phyloP scores from a whole-genome alignment of 2,888 invertebrate genomes.

The Caenorhabditis angaria region DNA sequence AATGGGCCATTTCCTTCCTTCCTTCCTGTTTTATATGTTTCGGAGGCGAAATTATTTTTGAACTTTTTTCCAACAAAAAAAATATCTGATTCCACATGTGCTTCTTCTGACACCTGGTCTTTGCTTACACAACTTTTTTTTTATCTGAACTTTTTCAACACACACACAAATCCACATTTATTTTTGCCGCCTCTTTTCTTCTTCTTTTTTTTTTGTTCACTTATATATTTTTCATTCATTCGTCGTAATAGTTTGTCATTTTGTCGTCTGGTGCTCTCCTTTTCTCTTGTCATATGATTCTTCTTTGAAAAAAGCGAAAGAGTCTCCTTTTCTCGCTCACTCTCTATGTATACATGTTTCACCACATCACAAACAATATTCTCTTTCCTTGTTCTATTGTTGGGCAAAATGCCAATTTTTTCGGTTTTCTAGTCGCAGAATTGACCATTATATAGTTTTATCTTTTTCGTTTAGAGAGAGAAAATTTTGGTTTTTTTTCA shows the following conservation, averaged over 20 bases:
- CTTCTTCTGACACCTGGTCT: no score
- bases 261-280: not conserved
- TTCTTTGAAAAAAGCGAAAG: not conserved
- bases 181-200: slow-evolving; percentile 17
- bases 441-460: not conserved
- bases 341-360: slow-evolving; percentile 4
- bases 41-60: not conserved
- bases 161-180: no score
- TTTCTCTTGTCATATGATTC: slow-evolving; percentile 5
- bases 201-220: not conserved
- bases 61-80: no score
- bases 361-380: not conserved
- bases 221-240: no score
- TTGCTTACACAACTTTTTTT: no score
- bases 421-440: not conserved
- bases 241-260: slow-evolving; percentile 3
- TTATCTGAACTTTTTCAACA: no score
- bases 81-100: no score
- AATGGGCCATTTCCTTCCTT: slow-evolving; percentile 4
- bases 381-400: not conserved
- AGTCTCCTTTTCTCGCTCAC: not conserved
- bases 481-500: not conserved
- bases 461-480: not conserved
- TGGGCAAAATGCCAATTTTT: not conserved
- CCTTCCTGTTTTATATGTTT: not conserved